Base-by-base conservation (phyloP, 53 echinoderm and acorn worm species). In the Actinopyga echinites region DNA sequence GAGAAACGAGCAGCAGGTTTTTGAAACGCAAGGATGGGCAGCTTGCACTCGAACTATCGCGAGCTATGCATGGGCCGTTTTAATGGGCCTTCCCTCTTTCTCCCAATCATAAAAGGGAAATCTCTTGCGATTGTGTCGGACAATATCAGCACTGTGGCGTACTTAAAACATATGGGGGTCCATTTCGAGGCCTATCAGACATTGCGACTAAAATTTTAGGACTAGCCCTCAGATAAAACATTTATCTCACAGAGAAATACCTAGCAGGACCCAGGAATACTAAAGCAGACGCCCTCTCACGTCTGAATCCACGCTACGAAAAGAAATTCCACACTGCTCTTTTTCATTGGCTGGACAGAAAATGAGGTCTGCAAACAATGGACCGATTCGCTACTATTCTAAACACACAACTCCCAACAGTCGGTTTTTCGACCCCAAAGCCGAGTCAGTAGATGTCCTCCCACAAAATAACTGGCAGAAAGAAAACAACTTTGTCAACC, bases 301-400 rank as follows among this genome's bases (percentile, higher is more conserved):
- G 88, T 1, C 75, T 37, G 0, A 57, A 66, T 40, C 60, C 60
- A 37, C 35, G 83, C n/a, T 74, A 64, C 88, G 88, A 91, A 29
- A 67, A 67, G 80, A 40, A 74, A 59, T 26, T 87, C 3, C 69
- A 83, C 54, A 42, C 58, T 11, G 13, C 8, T 19, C 57, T 81
- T 7, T 91, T 87, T 54, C 30, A 25, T 30, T 87, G 58, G 53
- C 52, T 84, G 21, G 84, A 81, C 85, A 45, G 43, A 36, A 82
- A 59, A 36, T 88, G 82, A 82, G 88, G 85, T 6, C 85, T 80
- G 32, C 91, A 88, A 31, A 88, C 88, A 3, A 28, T 88, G 12
- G 88, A 88, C 56, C 29, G 83, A 30, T 88, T 88, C 57, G 83
- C 83, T 2, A 75, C 69, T 10, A 83, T 83, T 38, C 49, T 74